phyloP scores from a whole-genome alignment of 2,888 invertebrate genomes.

The Protophormia terraenovae region DNA sequence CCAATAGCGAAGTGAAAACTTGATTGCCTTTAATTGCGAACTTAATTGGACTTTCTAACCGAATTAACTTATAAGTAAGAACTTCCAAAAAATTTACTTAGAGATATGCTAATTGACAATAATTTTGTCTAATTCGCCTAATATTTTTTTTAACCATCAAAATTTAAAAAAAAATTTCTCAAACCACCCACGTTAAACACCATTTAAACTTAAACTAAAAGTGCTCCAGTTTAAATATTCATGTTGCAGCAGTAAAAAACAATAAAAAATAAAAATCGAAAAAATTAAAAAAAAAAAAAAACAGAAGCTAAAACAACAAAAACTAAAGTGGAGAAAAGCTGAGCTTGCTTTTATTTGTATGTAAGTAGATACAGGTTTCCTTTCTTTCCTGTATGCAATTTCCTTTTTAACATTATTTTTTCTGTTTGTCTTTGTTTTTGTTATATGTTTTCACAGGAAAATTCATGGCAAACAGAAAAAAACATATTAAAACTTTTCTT shows the following conservation, averaged over 20 bases:
- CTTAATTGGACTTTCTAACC: no score
- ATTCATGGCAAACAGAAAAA: background rate
- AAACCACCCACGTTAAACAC: background rate
- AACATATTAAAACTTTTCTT: constrained; percentile 39
- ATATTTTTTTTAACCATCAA: background rate
- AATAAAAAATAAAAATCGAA: background rate
- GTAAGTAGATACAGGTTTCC: constrained; percentile 58
- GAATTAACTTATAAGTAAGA: no score
- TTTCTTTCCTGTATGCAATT: constrained; percentile 62
- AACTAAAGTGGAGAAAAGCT: constrained; percentile 26
- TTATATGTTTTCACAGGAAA: constrained; percentile 29
- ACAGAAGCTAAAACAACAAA: constrained; percentile 38
- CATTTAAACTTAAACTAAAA: background rate
- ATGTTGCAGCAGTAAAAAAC: background rate
- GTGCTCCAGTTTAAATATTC: constrained; percentile 35
- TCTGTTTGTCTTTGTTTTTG: background rate
- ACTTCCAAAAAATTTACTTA: no score
- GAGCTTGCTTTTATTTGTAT: constrained; percentile 8
- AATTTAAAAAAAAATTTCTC: background rate
- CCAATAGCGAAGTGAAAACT: no score
- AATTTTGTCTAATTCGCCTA: no score
- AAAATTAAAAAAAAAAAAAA: background rate
- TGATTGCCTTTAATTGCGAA: no score
- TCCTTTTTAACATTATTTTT: constrained; percentile 41
- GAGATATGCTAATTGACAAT: no score